Evolutionary conservation across 2,888 invertebrate species (phyloP), one percentile per base, ranked within the genome.

Genomic region (Cosmorhoe ocellata): DNA sequence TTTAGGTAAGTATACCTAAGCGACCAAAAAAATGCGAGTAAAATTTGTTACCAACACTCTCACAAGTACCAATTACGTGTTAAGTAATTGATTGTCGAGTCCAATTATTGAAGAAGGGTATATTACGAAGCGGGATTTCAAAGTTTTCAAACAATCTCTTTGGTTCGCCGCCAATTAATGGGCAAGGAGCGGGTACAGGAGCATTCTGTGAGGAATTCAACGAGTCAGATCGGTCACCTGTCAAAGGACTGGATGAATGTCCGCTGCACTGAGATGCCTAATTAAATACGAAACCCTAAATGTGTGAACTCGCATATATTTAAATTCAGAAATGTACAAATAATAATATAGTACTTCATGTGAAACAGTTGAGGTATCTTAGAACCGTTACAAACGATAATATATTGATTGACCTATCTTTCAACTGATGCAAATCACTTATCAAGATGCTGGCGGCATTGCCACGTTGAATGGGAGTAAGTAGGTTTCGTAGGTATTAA

Each of bases 151-250:
- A 32, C 43, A 44, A 54, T 58, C 48, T 55, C 58, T 52, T 55
- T 55, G 55, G 34, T 44, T 38, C 12, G 46, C 58, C 51, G 45
- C 54, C 58, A 58, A 54, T 58, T 58, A 55, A 33, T 34, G 27
- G 30, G 13, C 31, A 33, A 14, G 40, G 3, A 18, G 18, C 4
- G 4, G 31, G 38, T 39, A 33, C 34, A 12, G 32, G 22, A 37
- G 31, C 28, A 30, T 40, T 49, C 45, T 48, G 56, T 11, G 22
- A 12, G 33, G 51, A 55, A 58, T 58, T 38, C 51, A 41, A 46
- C 48, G 33, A 33, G 39, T 37, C 18, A 18, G 42, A 46, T 54
- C 51, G 50, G 50, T 47, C 43, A 47, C 41, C 28, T 48, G 53
- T 53, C 57, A 53, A 57, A 50, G 52, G 44, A 39, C 12, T 37